These are phyloP conservation scores for Eledone cirrhosa DNA, from an alignment of 2,888 invertebrate genomes.

Conservation along the genomic window DNA sequence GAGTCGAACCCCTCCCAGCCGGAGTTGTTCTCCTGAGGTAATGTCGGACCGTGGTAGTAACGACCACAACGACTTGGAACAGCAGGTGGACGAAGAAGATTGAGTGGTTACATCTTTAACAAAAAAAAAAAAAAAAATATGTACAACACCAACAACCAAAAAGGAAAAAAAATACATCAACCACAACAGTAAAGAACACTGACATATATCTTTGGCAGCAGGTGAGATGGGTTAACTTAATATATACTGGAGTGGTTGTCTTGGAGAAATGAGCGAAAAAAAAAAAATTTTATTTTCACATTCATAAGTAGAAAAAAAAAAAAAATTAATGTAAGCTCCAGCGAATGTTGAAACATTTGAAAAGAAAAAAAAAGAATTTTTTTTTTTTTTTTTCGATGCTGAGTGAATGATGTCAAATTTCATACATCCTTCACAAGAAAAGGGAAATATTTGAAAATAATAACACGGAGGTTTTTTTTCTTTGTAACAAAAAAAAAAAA, in stretches of 20 bases:
- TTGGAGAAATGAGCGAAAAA: no score
- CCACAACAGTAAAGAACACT: no score
- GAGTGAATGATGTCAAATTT: no score
- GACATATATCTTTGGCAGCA: no score
- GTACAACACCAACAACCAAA: no score
- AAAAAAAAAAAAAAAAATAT: no score
- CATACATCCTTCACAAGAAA: no score
- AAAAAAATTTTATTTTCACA: no score
- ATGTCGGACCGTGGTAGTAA: not conserved
- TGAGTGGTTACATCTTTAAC: not conserved
- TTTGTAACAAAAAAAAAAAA: not conserved
- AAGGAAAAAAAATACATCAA: no score
- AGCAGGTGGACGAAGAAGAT: slow-evolving; percentile 15
- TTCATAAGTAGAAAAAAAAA: not conserved
- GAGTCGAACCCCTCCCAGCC: not conserved
- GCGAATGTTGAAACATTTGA: not conserved
- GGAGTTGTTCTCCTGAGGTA: not conserved
- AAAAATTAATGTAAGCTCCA: not conserved
- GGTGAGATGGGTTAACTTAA: no score
- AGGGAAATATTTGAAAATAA: not conserved
- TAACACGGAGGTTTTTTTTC: not conserved
- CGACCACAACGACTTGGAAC: not conserved
- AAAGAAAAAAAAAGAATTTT: not conserved
- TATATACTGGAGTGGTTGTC: no score
- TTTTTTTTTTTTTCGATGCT: not conserved